Conservation (phyloP, 2,113 vertebrate species). For the Lophotis ruficrista region DNA sequence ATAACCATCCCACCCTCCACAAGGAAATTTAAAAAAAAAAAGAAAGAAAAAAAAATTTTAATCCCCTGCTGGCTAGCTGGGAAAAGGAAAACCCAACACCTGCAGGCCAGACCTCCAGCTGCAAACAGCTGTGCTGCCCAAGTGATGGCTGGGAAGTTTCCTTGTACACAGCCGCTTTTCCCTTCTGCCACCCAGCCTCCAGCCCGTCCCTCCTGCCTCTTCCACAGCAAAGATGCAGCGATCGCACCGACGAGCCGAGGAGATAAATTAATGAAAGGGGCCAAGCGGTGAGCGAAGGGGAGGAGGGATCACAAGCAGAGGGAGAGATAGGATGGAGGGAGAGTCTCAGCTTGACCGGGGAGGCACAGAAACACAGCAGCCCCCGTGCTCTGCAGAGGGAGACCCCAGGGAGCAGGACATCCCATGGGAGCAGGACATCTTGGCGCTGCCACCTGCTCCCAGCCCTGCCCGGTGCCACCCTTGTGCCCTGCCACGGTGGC, state of each 20-base stretch:
- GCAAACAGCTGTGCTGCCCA: not conserved
- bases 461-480: not conserved
- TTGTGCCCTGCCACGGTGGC: not conserved
- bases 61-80: not conserved
- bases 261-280: not conserved
- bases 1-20: not conserved
- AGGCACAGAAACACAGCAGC: not conserved
- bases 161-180: not conserved
- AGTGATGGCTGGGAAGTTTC: not conserved
- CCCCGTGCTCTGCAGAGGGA: accelerated
- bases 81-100: not conserved
- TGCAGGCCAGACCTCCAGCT: not conserved
- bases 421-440: not conserved
- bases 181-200: not conserved
- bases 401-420: not conserved
- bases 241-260: accelerated
- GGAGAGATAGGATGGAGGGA: not conserved
- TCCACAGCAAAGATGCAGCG: not conserved
- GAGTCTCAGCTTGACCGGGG: not conserved
- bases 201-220: not conserved
- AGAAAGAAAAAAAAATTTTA: not conserved
- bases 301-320: no score
- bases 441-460: not conserved
- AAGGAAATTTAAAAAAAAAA: not conserved
- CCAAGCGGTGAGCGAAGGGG: not conserved